Base-by-base conservation (phyloP, 2,113 vertebrate genomes). In the Crotophaga sulcirostris region DNA sequence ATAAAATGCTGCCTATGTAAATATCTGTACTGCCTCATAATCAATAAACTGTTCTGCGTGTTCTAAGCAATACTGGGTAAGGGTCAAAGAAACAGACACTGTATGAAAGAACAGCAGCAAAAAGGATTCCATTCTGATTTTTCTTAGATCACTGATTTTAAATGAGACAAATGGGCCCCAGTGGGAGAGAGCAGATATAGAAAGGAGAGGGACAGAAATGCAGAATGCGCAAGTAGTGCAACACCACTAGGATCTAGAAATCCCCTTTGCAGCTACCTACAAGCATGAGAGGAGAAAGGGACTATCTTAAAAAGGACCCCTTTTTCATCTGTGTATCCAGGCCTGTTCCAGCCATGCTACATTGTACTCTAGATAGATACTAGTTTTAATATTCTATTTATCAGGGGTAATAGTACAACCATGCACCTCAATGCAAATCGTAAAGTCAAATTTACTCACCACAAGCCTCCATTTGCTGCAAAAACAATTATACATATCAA, bases 301-400 rank as follows among this genome's bases (percentile, higher is more conserved):
- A 80, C 4, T 2, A 3, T 44, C 49, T 49, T 52, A 45, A 67
- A 3, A 62, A 82, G n/a, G 51, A 52, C 10, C 2, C 1, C 0
- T 4, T 34, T 24, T 69, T 77, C 38, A 33, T 26, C 19, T 0
- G 0, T 4, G 4, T 31, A 62, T 29, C 33, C 28, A 62, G 51
- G 15, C 21, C 13, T 74, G 7, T 52, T 60, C 31, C 59, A 80
- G 68, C 16, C 59, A 54, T 16, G 13, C 28, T 52, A 77, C 49
- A 5, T 10, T 2, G 1, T 40, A 25, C 11, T 74, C 36, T 20
- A 74, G 11, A 40, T 4, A 70, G 40, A 9, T 24, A 52, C 36
- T 60, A 68, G 8, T 45, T 11, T 45, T 11, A 75, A 12, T 18
- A 40, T 58, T 75, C 82, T 52, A 36, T 55, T 85, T 90, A 24